Evolutionary conservation across 2,888 invertebrate species (phyloP).

Genomic region (Synanthedon myopaeformis): DNA sequence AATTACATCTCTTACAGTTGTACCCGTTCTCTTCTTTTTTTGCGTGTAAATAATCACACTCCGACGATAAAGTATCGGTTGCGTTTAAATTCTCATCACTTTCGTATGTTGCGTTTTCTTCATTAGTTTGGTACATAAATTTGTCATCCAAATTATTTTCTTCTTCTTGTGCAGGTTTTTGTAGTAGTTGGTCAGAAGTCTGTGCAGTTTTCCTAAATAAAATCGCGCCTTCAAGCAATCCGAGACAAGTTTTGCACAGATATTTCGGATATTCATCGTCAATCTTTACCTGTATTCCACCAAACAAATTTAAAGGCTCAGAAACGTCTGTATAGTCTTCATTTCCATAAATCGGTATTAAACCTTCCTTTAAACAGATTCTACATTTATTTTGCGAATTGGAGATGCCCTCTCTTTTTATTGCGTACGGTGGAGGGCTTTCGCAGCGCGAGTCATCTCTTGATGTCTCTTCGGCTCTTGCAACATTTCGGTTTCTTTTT

Average conservation of each 20-base stretch:
- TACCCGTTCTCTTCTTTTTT: conserved; percentile 14
- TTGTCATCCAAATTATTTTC: neutral
- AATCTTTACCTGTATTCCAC: conserved; percentile 28
- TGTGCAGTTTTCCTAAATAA: conserved; percentile 48
- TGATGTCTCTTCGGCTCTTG: neutral
- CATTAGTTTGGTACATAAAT: neutral
- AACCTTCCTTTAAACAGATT: conserved; percentile 48
- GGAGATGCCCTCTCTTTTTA: neutral
- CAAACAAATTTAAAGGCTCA: conserved; percentile 28
- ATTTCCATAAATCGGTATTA: conserved; percentile 35
- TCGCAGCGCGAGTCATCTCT: no score
- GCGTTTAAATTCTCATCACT: conserved; percentile 9
- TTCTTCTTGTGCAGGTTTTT: conserved; percentile 14
- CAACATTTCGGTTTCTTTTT: neutral
- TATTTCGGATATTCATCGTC: conserved; percentile 44
- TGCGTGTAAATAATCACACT: conserved; percentile 6
- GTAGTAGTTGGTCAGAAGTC: conserved; percentile 29
- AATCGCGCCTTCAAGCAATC: conserved; percentile 42
- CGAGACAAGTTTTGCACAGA: conserved; percentile 39
- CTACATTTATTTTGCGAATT: conserved; percentile 26
- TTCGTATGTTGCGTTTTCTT: conserved; percentile 4
- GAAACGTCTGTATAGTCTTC: conserved; percentile 22
- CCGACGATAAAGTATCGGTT: conserved; percentile 1
- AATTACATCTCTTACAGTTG: conserved; percentile 36
- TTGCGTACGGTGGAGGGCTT: no score